phyloP scores from a whole-genome alignment of 2,797 vertebrate genomes.

The Neomorphus geoffroyi region DNA sequence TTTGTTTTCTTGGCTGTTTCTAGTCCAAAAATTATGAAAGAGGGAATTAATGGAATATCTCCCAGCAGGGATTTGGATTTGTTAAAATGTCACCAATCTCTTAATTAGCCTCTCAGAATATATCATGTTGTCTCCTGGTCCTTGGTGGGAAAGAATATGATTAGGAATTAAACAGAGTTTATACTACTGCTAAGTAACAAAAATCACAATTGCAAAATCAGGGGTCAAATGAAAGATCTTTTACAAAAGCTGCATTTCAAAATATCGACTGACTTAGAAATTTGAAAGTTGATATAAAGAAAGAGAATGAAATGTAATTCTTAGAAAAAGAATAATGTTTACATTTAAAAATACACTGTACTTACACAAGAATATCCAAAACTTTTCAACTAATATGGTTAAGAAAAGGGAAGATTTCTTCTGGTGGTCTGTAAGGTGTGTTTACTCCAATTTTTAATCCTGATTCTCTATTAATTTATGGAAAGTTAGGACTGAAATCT shows the following conservation, averaged over 20 bases:
- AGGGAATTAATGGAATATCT: neutral
- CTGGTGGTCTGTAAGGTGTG: neutral
- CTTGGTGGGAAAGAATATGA: neutral
- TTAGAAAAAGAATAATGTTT: neutral
- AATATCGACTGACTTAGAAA: neutral
- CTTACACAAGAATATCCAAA: neutral
- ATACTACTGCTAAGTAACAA: neutral
- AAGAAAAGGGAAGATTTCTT: neutral
- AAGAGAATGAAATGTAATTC: neutral
- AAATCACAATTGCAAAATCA: neutral
- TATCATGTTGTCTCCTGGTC: neutral
- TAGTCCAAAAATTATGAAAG: neutral
- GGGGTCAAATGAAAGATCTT: neutral
- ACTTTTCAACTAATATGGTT: neutral
- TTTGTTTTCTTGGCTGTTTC: neutral
- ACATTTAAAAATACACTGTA: neutral
- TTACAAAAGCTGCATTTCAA: neutral
- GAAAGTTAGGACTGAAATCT: neutral
- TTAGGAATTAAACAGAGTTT: neutral
- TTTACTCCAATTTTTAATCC: neutral
- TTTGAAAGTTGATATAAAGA: neutral
- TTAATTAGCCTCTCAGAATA: slow-evolving; percentile 25
- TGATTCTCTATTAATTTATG: neutral
- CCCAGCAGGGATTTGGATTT: neutral
- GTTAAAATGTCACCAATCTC: slow-evolving; percentile 10